Percentiles rank a stretch among this genome's conserved stretches.
Conservation (phyloP, 2,113 vertebrate species). For the Kryptolebias marmoratus region DNA sequence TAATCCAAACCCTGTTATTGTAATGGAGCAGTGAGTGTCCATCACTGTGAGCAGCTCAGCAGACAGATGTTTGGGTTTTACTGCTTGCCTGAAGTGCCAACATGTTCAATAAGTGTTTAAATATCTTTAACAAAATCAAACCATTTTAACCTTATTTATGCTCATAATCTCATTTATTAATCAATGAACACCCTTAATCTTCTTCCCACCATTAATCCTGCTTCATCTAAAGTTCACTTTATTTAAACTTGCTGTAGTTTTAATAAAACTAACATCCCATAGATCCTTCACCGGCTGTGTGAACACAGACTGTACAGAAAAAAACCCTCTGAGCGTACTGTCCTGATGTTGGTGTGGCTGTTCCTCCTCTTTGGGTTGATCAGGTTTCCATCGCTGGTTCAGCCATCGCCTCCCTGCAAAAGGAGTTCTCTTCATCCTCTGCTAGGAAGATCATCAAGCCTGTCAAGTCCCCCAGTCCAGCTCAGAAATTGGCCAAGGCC, state of each 20-base stretch:
- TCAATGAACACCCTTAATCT: constrained; percentile 1
- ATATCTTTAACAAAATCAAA: constrained; percentile 21
- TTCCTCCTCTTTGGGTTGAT: constrained; percentile 71
- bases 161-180: background rate
- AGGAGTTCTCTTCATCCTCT: constrained; percentile 75
- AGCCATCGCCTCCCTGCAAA: constrained; percentile 88
- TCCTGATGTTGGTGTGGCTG: constrained; percentile 54
- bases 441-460: constrained; percentile 70
- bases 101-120: constrained; percentile 26
- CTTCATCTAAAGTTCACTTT: background rate
- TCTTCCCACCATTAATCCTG: constrained; percentile 7
- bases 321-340: background rate
- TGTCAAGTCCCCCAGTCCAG: constrained; percentile 84
- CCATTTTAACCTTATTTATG: constrained; percentile 15
- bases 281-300: constrained; percentile 29
- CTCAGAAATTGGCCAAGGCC: constrained; percentile 80
- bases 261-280: constrained; percentile 42
- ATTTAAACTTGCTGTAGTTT: background rate
- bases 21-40: background rate
- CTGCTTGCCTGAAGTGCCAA: constrained; percentile 60
- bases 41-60: background rate
- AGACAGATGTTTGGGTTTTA: background rate
- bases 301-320: constrained; percentile 9
- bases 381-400: constrained; percentile 92
- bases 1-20: background rate